Percentiles rank a stretch among this genome's conserved stretches.
These are phyloP conservation scores for Prorops nasuta DNA, from an alignment of 1,140 invertebrate genomes.

Conservation along the genomic window DNA sequence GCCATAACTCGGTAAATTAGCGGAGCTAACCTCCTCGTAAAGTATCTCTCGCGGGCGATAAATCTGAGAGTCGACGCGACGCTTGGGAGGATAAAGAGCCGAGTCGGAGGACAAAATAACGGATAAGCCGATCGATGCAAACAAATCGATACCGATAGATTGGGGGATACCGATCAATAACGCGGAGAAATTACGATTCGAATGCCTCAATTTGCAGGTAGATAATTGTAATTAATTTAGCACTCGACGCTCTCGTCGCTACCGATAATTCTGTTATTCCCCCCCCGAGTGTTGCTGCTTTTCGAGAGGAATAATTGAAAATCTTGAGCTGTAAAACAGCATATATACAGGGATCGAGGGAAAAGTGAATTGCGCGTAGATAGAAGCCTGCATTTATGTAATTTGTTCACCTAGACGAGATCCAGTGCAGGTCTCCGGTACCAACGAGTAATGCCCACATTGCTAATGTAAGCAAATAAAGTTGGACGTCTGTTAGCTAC, in stretches of 20 bases:
- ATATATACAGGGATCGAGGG: neutral
- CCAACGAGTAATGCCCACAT: slow-evolving; percentile 12
- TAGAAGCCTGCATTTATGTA: neutral
- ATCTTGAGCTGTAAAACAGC: neutral
- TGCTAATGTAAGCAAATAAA: slow-evolving; percentile 13
- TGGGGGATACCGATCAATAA: no score
- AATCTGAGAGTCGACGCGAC: no score
- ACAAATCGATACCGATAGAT: no score
- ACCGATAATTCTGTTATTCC: neutral
- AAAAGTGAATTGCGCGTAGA: neutral
- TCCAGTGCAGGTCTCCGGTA: slow-evolving; percentile 8
- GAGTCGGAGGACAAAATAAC: no score
- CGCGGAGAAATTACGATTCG: no score
- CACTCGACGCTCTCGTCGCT: slow-evolving; percentile 7
- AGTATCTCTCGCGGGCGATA: no score
- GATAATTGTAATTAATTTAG: no score
- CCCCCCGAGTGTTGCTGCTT: neutral
- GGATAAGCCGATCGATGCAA: no score
- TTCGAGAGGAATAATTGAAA: neutral
- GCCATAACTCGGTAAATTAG: no score
- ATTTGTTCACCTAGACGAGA: neutral
- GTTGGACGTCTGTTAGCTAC: slow-evolving; percentile 8
- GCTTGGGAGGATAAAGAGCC: no score
- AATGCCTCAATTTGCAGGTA: no score
- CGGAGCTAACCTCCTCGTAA: no score